Percentiles rank a stretch among this genome's conserved stretches.
Conservation (phyloP, 1,140 invertebrate species). For the Zaprionus davidi region DNA sequence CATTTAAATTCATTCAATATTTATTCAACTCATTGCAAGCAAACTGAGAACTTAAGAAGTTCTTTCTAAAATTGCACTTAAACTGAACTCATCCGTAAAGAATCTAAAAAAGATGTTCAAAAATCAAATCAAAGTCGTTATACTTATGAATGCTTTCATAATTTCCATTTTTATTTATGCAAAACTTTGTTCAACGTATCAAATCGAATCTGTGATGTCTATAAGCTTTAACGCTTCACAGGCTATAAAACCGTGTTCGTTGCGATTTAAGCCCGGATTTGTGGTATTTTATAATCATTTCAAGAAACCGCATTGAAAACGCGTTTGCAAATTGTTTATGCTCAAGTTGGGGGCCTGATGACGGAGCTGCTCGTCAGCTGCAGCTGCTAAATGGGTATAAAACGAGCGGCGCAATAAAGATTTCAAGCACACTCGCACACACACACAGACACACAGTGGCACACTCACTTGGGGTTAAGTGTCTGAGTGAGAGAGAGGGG, state of each 20-base stretch:
- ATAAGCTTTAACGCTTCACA: not conserved
- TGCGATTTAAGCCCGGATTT: not conserved
- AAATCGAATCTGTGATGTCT: not conserved
- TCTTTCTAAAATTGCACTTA: no score
- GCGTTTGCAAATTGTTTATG: slow-evolving; percentile 10
- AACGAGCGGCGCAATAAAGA: slow-evolving; percentile 67
- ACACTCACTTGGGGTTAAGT: slow-evolving; percentile 39
- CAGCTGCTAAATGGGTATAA: slow-evolving; percentile 56
- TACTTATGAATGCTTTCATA: not conserved
- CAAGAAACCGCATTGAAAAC: not conserved
- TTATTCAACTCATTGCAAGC: no score
- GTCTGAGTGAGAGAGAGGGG: slow-evolving; percentile 5
- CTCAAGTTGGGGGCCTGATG: not conserved
- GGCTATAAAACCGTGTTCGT: not conserved
- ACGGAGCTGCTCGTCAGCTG: slow-evolving; percentile 23
- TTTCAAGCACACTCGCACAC: slow-evolving; percentile 54
- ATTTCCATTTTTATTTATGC: not conserved
- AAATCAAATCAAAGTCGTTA: not conserved
- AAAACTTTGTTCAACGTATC: not conserved
- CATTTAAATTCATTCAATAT: no score
- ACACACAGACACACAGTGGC: not conserved
- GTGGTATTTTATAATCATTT: slow-evolving; percentile 6
- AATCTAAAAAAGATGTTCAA: no score
- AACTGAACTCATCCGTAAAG: no score
- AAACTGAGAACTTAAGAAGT: no score